Evolutionary conservation across 2,797 vertebrate species (phyloP).

Genomic region (Meriones psammophilus): DNA sequence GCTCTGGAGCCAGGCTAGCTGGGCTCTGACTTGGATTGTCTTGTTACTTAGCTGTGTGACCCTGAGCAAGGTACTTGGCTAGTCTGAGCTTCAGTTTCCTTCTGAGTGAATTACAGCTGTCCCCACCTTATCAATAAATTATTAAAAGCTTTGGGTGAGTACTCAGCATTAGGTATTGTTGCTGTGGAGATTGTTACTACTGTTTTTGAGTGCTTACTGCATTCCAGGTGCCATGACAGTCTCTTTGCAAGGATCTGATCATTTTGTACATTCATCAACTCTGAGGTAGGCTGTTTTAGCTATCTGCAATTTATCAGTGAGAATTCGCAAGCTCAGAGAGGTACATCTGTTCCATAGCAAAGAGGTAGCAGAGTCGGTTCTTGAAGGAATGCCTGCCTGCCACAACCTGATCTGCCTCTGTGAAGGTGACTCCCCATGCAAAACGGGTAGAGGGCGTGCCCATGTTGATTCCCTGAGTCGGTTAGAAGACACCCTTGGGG

Average conservation of each 20-base stretch:
- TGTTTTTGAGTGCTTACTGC: neutral
- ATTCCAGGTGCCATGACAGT: neutral
- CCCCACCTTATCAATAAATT: neutral
- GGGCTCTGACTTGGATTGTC: neutral
- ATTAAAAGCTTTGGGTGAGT: neutral
- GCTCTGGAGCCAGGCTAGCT: neutral
- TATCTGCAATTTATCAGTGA: neutral
- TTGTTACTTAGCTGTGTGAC: constrained; percentile 14
- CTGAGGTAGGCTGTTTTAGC: neutral
- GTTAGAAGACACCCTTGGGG: neutral
- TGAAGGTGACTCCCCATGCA: neutral
- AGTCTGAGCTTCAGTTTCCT: neutral
- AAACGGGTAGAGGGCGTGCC: neutral
- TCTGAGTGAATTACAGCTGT: neutral
- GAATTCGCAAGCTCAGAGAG: constrained; percentile 15
- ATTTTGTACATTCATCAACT: neutral
- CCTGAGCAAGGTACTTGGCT: neutral
- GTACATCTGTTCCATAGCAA: neutral
- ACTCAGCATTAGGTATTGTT: neutral
- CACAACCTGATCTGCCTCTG: neutral
- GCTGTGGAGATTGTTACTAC: neutral
- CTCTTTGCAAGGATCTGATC: neutral
- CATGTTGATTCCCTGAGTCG: neutral
- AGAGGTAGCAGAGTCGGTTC: neutral
- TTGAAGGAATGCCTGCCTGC: neutral